These are phyloP conservation scores for Stenodera caucasica DNA, from an alignment of 2,888 invertebrate species.

Conservation along the genomic window DNA sequence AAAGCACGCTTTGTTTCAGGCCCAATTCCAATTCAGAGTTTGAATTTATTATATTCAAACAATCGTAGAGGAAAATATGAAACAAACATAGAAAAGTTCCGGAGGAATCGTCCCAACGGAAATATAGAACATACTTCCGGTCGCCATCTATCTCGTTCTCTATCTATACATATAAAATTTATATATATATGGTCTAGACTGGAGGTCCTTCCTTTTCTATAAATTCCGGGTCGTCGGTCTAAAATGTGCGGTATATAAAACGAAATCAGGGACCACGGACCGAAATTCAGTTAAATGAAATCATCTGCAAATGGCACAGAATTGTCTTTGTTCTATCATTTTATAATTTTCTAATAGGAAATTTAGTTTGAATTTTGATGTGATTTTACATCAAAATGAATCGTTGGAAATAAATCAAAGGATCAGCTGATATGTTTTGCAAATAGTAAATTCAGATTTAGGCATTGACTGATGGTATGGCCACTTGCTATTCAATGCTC, in stretches of 20 bases:
- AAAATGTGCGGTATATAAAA: constrained; percentile 26
- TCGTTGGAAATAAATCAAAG: constrained; percentile 23
- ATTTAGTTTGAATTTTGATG: too few species aligned
- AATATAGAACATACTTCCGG: constrained; percentile 36
- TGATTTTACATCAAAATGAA: neutral
- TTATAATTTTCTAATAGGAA: neutral
- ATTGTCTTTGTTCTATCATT: neutral
- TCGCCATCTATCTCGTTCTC: constrained; percentile 10
- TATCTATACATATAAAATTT: neutral
- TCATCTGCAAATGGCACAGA: constrained; percentile 2
- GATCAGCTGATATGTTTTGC: constrained; percentile 26
- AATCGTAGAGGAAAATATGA: constrained; percentile 6
- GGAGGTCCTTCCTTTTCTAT: constrained; percentile 29
- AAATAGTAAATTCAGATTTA: constrained; percentile 28
- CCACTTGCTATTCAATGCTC: constrained; percentile 37
- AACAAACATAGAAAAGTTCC: constrained; percentile 25
- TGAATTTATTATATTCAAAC: constrained; percentile 3
- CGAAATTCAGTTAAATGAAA: neutral
- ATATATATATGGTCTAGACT: constrained; percentile 6
- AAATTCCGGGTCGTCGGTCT: constrained; percentile 33
- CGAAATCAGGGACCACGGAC: constrained; percentile 17
- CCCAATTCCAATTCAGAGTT: neutral
- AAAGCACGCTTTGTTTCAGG: neutral
- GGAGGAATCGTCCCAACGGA: constrained; percentile 29
- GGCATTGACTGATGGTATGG: constrained; percentile 38